These are phyloP conservation scores for Thymallus thymallus DNA, from an alignment of 2,113 vertebrate genomes.

Conservation along the genomic window DNA sequence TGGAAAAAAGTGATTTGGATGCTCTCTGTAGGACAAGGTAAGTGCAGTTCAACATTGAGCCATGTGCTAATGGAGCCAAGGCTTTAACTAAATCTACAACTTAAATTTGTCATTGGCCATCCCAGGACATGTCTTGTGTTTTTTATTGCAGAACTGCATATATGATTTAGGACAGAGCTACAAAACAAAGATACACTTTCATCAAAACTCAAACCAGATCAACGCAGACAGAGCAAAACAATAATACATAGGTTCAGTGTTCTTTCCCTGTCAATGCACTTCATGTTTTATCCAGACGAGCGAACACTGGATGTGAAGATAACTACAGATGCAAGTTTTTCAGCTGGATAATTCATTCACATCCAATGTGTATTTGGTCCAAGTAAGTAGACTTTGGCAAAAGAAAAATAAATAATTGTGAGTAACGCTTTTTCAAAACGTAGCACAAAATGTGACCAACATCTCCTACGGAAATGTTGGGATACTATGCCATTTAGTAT, in stretches of 20 bases:
- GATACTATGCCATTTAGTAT: slow-evolving; percentile 25
- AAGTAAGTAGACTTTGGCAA: slow-evolving; percentile 51
- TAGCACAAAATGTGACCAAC: neutral
- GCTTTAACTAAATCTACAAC: neutral
- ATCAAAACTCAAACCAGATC: slow-evolving; percentile 14
- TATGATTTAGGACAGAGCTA: slow-evolving; percentile 2
- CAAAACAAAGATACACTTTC: slow-evolving; percentile 15
- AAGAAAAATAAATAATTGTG: slow-evolving; percentile 48
- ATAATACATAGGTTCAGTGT: neutral
- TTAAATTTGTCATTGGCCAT: neutral
- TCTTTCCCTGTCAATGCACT: slow-evolving; percentile 4
- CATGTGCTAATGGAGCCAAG: neutral
- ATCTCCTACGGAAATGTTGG: slow-evolving; percentile 16
- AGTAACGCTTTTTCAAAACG: neutral
- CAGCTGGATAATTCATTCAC: neutral
- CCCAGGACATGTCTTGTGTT: neutral
- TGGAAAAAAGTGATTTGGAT: slow-evolving; percentile 10
- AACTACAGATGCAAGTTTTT: no score
- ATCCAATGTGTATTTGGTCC: slow-evolving; percentile 24
- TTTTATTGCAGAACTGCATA: neutral
- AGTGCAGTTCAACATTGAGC: neutral
- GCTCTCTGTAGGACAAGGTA: neutral
- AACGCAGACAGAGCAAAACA: slow-evolving; percentile 20
- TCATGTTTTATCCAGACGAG: neutral
- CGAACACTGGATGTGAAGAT: slow-evolving; percentile 21